Conservation (phyloP, 2,797 vertebrate species). For the Sebastes nivosus region DNA sequence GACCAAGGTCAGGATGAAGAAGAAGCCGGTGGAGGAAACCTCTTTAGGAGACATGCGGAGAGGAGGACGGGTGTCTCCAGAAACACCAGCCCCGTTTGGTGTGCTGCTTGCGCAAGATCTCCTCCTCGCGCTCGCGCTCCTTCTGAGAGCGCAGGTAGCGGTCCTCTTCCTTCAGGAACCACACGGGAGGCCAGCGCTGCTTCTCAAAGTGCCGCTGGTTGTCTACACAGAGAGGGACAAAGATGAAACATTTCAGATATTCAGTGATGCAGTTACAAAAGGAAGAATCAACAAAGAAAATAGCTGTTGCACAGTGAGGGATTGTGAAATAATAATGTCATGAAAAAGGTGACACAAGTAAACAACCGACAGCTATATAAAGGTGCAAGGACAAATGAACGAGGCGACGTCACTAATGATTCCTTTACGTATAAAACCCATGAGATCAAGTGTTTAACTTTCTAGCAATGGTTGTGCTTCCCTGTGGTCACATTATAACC, state of each 20-base stretch:
- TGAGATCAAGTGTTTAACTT: not conserved
- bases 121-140: conserved; percentile 89
- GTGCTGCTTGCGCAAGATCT: conserved; percentile 89
- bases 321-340: not conserved
- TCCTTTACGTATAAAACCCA: not conserved
- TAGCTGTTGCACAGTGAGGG: not conserved
- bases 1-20: conserved; percentile 30
- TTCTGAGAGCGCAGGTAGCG: conserved; percentile 90
- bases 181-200: conserved; percentile 91
- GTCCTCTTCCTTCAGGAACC: conserved; percentile 94
- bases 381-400: not conserved
- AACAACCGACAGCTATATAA: not conserved
- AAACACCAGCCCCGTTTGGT: conserved; percentile 91
- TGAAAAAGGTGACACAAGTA: not conserved
- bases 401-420: not conserved
- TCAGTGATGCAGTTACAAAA: not conserved
- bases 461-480: not conserved
- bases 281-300: not conserved
- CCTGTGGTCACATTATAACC: not conserved
- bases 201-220: conserved; percentile 91
- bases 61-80: conserved; percentile 87
- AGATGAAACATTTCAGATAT: not conserved
- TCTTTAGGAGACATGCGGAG: conserved; percentile 83
- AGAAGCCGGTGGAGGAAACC: conserved; percentile 12
- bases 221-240: conserved; percentile 67